Conservation (phyloP, 2,113 vertebrate species). For the Tonatia bakeri region DNA sequence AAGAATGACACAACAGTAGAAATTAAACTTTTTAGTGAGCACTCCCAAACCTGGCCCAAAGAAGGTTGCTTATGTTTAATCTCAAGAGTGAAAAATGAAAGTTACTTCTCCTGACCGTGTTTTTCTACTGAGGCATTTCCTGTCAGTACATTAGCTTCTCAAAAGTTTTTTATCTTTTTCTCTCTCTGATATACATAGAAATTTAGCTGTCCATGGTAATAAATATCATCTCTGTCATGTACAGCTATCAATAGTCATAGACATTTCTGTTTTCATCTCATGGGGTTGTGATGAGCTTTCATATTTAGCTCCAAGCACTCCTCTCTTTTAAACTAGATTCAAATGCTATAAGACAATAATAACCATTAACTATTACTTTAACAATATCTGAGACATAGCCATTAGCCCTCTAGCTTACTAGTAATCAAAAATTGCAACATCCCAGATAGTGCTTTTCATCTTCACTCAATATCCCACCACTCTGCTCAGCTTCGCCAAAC, state of each 20-base stretch:
- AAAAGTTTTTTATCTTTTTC: constrained; percentile 67
- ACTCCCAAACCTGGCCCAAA: constrained; percentile 44
- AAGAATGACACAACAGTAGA: neutral
- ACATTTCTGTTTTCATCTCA: constrained; percentile 70
- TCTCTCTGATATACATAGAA: constrained; percentile 64
- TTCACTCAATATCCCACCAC: neutral
- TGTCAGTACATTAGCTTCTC: constrained; percentile 67
- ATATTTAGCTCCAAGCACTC: constrained; percentile 77
- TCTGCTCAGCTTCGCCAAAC: neutral
- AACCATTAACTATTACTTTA: constrained; percentile 73
- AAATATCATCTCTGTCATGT: constrained; percentile 77
- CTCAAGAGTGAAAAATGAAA: constrained; percentile 65
- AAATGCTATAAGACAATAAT: constrained; percentile 67
- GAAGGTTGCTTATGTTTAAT: constrained; percentile 8
- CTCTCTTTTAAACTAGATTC: constrained; percentile 70
- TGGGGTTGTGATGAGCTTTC: constrained; percentile 68
- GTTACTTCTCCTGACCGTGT: constrained; percentile 30
- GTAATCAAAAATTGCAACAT: constrained; percentile 45
- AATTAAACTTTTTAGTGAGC: neutral
- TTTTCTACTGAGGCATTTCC: constrained; percentile 66
- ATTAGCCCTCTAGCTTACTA: constrained; percentile 40
- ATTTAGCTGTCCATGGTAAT: constrained; percentile 76
- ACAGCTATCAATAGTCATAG: constrained; percentile 69
- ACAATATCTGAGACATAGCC: constrained; percentile 46
- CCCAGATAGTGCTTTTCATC: neutral